Evolutionary conservation across 2,113 vertebrate genomes (phyloP).

Genomic region (Paramormyrops kingsleyae): DNA sequence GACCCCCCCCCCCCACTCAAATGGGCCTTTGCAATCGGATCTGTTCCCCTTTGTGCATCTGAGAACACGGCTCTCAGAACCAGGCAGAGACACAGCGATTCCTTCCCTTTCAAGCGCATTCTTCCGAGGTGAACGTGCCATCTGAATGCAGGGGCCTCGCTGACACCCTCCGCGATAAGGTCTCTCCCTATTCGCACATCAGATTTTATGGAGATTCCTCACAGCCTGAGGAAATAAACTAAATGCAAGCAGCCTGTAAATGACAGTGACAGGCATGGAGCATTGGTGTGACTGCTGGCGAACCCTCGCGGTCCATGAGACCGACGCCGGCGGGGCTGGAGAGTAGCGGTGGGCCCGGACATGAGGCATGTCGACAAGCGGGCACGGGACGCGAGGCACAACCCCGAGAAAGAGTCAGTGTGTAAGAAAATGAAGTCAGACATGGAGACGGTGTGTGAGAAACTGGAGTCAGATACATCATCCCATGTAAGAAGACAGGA

Average conservation of each 20-base stretch:
- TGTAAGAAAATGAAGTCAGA: background rate
- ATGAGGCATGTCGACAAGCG: no score
- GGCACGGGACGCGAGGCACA: background rate
- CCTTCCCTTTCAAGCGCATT: constrained; percentile 64
- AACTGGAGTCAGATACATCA: background rate
- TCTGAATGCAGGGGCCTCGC: constrained; percentile 49
- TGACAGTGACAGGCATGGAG: no score
- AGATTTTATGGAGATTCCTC: background rate
- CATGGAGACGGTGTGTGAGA: background rate
- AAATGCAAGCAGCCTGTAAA: background rate
- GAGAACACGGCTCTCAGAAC: constrained; percentile 62
- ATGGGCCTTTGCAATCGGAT: constrained; percentile 63
- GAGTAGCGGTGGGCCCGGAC: background rate
- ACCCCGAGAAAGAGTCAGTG: background rate
- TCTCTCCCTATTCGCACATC: constrained; percentile 17
- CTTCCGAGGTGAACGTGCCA: constrained; percentile 62
- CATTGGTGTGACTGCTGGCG: background rate
- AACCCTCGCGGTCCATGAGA: background rate
- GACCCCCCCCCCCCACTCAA: constrained; percentile 48
- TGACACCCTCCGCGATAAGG: constrained; percentile 31
- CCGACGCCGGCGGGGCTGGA: background rate
- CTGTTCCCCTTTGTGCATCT: constrained; percentile 51
- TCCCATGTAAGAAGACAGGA: background rate
- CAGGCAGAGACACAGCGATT: constrained; percentile 57
- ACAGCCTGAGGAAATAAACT: background rate